Evolutionary conservation across 1,140 invertebrate species (phyloP).

Genomic region (Sminthurinus signatus): DNA sequence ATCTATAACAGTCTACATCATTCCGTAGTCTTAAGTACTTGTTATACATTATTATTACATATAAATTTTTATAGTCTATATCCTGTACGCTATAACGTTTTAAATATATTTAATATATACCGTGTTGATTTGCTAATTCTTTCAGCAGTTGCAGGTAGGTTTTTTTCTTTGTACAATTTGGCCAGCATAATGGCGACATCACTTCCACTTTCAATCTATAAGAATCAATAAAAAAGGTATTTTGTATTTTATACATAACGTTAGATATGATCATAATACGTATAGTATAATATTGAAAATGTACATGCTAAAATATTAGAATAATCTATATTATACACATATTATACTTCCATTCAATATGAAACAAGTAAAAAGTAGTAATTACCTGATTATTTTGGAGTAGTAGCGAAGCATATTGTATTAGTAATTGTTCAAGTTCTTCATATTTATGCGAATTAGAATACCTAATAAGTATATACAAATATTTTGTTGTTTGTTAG

Average conservation of each 20-base stretch:
- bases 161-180: slow-evolving; percentile 19
- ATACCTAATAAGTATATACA: slow-evolving; percentile 18
- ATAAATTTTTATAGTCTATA: too few relatives aligned
- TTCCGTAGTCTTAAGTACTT: too few relatives aligned
- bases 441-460: slow-evolving; percentile 17
- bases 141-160: background rate
- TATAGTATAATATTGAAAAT: background rate
- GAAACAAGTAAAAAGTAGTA: background rate
- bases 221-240: too few relatives aligned
- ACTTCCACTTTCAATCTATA: slow-evolving; percentile 35
- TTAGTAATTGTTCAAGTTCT: slow-evolving; percentile 29
- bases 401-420: slow-evolving; percentile 10
- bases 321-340: background rate
- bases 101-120: slow-evolving; percentile 2
- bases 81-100: too few relatives aligned
- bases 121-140: background rate
- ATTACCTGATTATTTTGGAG: slow-evolving; percentile 30
- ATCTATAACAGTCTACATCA: too few relatives aligned
- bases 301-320: background rate
- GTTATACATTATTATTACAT: background rate
- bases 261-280: background rate
- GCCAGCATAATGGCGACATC: slow-evolving; percentile 37
- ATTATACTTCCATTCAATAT: background rate
- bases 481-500: background rate
- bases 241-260: background rate